These are phyloP conservation scores for Pipistrellus kuhlii DNA, from an alignment of 2,797 vertebrate species.

Conservation along the genomic window DNA sequence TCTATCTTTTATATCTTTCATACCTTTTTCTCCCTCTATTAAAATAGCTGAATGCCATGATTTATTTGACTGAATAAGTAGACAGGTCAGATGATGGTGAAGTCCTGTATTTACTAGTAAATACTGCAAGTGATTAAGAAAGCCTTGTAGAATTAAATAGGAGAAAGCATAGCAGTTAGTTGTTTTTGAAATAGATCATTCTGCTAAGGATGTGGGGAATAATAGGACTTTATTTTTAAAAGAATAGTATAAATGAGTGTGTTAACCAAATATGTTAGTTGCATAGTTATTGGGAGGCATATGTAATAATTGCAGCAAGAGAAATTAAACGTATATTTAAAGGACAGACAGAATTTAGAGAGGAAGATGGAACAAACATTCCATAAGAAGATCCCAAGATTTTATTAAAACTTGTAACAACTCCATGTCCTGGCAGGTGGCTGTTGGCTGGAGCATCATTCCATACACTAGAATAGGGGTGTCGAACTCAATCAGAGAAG, in stretches of 20 bases:
- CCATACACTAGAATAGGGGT: neutral
- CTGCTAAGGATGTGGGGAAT: neutral
- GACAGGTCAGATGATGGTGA: conserved; percentile 27
- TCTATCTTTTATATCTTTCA: neutral
- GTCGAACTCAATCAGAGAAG: no score
- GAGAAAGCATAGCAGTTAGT: neutral
- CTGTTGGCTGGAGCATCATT: neutral
- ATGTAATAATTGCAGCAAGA: conserved; percentile 1
- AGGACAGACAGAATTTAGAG: neutral
- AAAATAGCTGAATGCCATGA: neutral
- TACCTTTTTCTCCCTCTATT: neutral
- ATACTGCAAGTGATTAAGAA: conserved; percentile 27
- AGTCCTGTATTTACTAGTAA: neutral
- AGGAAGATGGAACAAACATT: neutral
- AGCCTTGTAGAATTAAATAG: neutral
- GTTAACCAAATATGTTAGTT: neutral
- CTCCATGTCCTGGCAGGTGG: neutral
- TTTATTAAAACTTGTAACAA: neutral
- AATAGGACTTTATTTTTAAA: neutral
- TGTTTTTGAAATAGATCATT: conserved; percentile 1
- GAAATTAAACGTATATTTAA: neutral
- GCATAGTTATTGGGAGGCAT: neutral
- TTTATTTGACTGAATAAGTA: conserved; percentile 33
- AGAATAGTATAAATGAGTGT: neutral
- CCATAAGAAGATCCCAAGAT: neutral